Conservation (phyloP, 2,888 invertebrate species). For the Parascotia fuliginaria region DNA sequence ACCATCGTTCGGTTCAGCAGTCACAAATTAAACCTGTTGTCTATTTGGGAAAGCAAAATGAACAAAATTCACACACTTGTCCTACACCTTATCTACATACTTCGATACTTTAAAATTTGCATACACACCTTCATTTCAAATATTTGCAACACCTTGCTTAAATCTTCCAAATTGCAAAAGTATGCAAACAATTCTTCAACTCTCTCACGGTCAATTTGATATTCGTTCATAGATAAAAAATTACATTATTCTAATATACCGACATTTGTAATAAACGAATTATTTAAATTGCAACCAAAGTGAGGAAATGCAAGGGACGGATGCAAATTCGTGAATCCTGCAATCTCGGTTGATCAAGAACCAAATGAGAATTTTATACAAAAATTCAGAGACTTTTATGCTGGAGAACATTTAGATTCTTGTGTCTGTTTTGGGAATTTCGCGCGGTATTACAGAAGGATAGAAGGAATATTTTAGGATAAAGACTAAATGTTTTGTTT, state of each 20-base stretch:
- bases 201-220: constrained; percentile 77
- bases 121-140: constrained; percentile 46
- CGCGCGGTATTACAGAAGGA: constrained; percentile 28
- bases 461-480: constrained; percentile 22
- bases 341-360: constrained; percentile 73
- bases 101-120: constrained; percentile 61
- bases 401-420: constrained; percentile 48
- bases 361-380: constrained; percentile 81
- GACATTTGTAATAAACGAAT: constrained; percentile 74
- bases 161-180: constrained; percentile 38
- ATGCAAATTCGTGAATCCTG: constrained; percentile 72
- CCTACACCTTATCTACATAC: constrained; percentile 68
- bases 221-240: constrained; percentile 61
- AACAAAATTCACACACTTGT: constrained; percentile 71
- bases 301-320: constrained; percentile 53
- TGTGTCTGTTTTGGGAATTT: constrained; percentile 44
- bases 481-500: constrained; percentile 7
- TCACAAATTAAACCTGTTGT: constrained; percentile 41
- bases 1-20: constrained; percentile 25
- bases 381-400: constrained; percentile 63
- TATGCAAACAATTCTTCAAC: constrained; percentile 48
- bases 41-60: constrained; percentile 60
- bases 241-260: constrained; percentile 62
- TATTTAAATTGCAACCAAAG: constrained; percentile 74
- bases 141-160: constrained; percentile 35